Conservation (phyloP, 2,888 invertebrate genomes). For the Limnephilus rhombicus region DNA sequence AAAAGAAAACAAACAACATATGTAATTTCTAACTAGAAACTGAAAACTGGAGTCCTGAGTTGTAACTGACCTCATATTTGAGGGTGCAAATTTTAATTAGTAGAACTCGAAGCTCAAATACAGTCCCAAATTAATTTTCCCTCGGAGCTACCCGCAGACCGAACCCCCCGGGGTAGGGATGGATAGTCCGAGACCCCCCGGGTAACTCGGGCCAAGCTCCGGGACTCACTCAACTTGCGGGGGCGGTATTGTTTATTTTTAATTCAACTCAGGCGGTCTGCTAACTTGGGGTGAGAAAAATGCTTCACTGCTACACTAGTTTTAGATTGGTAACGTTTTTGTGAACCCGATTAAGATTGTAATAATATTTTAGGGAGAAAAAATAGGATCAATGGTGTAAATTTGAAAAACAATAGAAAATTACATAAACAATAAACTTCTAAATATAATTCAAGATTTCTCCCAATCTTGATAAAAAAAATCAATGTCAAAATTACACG, state of each 20-base stretch:
- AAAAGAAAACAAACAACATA: neutral
- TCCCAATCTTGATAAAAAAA: no score
- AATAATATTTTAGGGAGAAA: neutral
- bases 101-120: conserved; percentile 49
- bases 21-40: neutral
- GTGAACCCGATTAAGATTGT: neutral
- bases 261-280: neutral
- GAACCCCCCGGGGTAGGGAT: neutral
- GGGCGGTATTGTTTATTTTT: neutral
- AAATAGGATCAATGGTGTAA: neutral
- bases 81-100: conserved; percentile 58
- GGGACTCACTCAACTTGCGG: neutral
- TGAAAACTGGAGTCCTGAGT: neutral
- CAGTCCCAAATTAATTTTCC: conserved; percentile 61
- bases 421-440: no score
- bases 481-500: no score
- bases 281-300: neutral
- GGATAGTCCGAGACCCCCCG: neutral
- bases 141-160: neutral
- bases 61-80: conserved; percentile 50
- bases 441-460: no score
- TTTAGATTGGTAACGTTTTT: neutral
- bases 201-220: neutral
- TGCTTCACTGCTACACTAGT: neutral
- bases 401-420: no score